Evolutionary conservation across 2,888 invertebrate genomes (phyloP).

Genomic region (Erebia ligea): DNA sequence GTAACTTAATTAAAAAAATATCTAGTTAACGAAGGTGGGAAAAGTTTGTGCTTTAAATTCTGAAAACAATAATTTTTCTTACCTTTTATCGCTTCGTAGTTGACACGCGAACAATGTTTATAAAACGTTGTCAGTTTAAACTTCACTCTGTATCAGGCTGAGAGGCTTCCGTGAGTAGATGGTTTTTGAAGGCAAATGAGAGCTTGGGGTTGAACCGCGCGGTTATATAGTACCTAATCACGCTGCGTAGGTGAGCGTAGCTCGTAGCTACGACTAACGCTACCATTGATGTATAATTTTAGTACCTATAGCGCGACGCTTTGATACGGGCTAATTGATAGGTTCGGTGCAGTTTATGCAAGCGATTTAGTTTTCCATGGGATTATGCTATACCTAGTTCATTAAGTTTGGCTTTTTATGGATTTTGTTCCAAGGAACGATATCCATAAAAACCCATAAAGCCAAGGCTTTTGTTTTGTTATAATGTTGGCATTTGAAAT

Average conservation of each 20-base stretch:
- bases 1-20: too few relatives aligned
- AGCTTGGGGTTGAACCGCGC: constrained; percentile 54
- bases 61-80: constrained; percentile 3
- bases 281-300: too few relatives aligned
- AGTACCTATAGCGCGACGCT: constrained; percentile 25
- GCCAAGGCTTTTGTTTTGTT: too few relatives aligned
- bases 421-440: not conserved
- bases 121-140: not conserved
- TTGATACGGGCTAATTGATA: constrained; percentile 30
- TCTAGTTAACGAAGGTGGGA: not conserved
- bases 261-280: constrained; percentile 47
- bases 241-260: constrained; percentile 55
- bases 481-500: too few relatives aligned
- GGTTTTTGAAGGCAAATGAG: constrained; percentile 70
- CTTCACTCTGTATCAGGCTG: not conserved
- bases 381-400: constrained; percentile 12
- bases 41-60: not conserved
- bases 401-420: constrained; percentile 5
- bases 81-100: constrained; percentile 12
- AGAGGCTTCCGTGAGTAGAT: constrained; percentile 54
- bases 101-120: not conserved
- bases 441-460: too few relatives aligned
- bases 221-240: constrained; percentile 64
- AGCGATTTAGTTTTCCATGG: constrained; percentile 22
- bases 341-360: constrained; percentile 31